These are phyloP conservation scores for Tachuris rubrigastra DNA, from an alignment of 2,113 vertebrate genomes.

Conservation along the genomic window DNA sequence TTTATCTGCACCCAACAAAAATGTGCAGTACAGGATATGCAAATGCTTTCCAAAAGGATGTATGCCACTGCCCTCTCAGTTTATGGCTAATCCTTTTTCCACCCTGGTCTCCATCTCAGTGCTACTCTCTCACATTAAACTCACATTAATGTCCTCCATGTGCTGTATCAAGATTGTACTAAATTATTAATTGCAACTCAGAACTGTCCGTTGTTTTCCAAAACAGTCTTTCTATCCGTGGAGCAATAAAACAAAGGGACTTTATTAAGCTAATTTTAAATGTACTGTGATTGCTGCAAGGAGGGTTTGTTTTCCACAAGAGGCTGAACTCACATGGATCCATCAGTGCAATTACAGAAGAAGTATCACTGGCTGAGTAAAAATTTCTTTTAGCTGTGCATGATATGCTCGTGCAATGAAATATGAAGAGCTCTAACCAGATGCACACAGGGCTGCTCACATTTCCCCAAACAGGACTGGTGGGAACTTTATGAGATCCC, in stretches of 20 bases:
- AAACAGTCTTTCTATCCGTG: neutral
- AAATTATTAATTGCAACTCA: neutral
- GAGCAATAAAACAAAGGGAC: neutral
- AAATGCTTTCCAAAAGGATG: neutral
- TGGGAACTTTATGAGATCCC: neutral
- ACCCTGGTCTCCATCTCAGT: neutral
- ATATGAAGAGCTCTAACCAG: neutral
- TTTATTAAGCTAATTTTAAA: neutral
- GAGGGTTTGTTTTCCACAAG: neutral
- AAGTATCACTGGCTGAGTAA: neutral
- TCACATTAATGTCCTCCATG: neutral
- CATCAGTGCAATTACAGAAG: neutral
- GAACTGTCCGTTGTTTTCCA: neutral
- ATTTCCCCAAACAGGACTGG: neutral
- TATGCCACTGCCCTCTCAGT: neutral
- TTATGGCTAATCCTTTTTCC: neutral
- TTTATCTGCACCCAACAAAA: neutral
- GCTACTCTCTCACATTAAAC: neutral
- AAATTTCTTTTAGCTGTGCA: neutral
- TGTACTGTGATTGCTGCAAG: neutral
- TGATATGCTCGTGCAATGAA: neutral
- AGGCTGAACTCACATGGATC: neutral
- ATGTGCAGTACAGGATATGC: neutral
- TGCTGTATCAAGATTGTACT: neutral
- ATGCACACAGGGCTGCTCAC: neutral